Base-by-base conservation (phyloP, 2,797 vertebrate species). In the Pelodytes ibericus region DNA sequence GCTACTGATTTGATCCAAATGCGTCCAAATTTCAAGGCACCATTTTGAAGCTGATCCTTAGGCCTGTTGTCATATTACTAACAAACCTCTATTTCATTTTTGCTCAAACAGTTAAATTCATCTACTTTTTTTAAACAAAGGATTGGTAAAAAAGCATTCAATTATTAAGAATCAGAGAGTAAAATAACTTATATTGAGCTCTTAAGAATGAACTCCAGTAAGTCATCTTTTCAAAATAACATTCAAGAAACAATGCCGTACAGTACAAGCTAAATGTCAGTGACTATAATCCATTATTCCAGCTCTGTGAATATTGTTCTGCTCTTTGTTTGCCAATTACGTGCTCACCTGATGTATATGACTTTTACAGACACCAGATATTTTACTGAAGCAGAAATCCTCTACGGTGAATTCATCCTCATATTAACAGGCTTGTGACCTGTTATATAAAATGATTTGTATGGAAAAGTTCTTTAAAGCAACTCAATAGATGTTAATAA, bases 281-380 rank as follows among this genome's bases (percentile, higher is more conserved):
- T 79, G 64, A 65, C 56, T 73, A 73, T 56, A 73, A 68, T 49
- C 39, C 57, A 79, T 79, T 79, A 62, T 79, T 79, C 56, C 76
- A 68, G 70, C 26, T 79, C 41, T 68, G 30, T 78, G 75, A 67
- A 78, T 78, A 66, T 30, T 53, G 44, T 24, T 6, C 70, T 51
- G 69, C 61, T 72, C 62, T 67, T 16, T 44, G 72, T 77, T 72
- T 41, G 68, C 44, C 74, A 73, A 57, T 79, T 73, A 73, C 64
- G 29, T 15, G 68, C 76, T 79, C 33, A 79, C 76, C 71, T 79
- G 76, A 79, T 79, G 64, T 30, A n/a, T n/a, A 72, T 77, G 61
- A 67, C 30, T 67, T 68, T 61, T 29, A 56, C 57, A 62, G 39
- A 72, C 20, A n/a, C 26, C 62, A 72, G 56, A 68, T 79, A 22